Conservation (phyloP, 1,140 invertebrate genomes). For the Monomorium pharaonis region DNA sequence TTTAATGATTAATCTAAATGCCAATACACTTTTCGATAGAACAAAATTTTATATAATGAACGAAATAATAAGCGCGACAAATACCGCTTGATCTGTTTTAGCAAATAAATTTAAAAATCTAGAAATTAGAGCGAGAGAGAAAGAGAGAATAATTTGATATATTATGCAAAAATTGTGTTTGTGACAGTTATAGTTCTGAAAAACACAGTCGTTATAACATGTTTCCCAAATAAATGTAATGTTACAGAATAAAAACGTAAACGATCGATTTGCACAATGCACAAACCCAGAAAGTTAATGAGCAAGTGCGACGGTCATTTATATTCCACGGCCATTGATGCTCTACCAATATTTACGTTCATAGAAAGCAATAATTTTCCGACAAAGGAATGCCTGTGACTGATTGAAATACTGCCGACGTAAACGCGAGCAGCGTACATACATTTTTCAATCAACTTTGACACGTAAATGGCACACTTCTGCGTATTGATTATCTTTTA, state of each 20-base stretch:
- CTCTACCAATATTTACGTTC: constrained; percentile 7
- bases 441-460: constrained; percentile 36
- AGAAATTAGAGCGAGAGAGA: neutral
- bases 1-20: constrained; percentile 18
- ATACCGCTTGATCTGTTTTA: neutral
- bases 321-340: constrained; percentile 15
- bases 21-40: neutral
- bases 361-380: constrained; percentile 26
- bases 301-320: constrained; percentile 30
- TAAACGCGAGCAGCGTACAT: constrained; percentile 18
- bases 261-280: neutral
- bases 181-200: neutral
- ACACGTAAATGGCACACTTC: neutral
- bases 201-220: neutral
- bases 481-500: constrained; percentile 32
- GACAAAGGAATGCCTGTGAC: constrained; percentile 8
- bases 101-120: neutral
- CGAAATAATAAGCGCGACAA: neutral
- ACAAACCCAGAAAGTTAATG: constrained; percentile 10
- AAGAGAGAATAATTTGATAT: neutral
- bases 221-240: neutral
- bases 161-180: neutral
- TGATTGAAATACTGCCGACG: constrained; percentile 32
- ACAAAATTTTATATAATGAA: neutral
- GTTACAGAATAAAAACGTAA: neutral